Percentiles rank a stretch among this genome's conserved stretches.
Evolutionary conservation across 2,797 vertebrate species (phyloP).

Genomic region (Gadopsis bispinosus): DNA sequence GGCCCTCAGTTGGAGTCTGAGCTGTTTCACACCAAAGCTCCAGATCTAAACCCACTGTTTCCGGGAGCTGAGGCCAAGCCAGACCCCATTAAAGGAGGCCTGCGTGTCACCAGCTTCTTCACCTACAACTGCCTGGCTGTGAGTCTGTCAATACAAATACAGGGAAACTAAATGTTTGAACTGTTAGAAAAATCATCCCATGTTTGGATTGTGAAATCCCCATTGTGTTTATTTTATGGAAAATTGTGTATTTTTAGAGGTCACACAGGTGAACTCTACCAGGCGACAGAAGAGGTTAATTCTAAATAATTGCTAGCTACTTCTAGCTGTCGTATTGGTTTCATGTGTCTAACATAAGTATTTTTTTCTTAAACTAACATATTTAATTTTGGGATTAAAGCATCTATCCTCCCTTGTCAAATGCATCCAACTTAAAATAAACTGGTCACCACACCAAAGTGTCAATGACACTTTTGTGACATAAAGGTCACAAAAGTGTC

Average conservation of each 20-base stretch:
- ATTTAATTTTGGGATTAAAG: background rate
- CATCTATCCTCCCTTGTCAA: background rate
- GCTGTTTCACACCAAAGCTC: slow-evolving; percentile 8
- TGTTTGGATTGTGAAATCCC: background rate
- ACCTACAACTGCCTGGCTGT: slow-evolving; percentile 93
- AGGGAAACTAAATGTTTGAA: background rate
- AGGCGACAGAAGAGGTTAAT: background rate
- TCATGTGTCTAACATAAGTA: background rate
- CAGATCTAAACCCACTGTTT: slow-evolving; percentile 81
- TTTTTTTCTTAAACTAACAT: background rate
- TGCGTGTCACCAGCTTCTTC: slow-evolving; percentile 87
- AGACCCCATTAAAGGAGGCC: slow-evolving; percentile 90
- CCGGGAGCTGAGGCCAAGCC: slow-evolving; percentile 82
- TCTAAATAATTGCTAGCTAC: background rate
- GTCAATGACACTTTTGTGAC: background rate
- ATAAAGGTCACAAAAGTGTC: background rate
- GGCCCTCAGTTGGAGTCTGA: slow-evolving; percentile 84
- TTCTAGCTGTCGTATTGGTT: background rate
- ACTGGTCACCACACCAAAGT: background rate
- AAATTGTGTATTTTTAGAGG: background rate
- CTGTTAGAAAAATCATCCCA: background rate
- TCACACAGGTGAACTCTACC: background rate
- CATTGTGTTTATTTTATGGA: background rate
- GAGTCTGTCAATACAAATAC: slow-evolving; percentile 49
- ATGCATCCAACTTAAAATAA: background rate